Percentiles rank a stretch among this genome's conserved stretches.
Conservation (phyloP, 2,113 vertebrate genomes). For the Rhadina sibilatrix region DNA sequence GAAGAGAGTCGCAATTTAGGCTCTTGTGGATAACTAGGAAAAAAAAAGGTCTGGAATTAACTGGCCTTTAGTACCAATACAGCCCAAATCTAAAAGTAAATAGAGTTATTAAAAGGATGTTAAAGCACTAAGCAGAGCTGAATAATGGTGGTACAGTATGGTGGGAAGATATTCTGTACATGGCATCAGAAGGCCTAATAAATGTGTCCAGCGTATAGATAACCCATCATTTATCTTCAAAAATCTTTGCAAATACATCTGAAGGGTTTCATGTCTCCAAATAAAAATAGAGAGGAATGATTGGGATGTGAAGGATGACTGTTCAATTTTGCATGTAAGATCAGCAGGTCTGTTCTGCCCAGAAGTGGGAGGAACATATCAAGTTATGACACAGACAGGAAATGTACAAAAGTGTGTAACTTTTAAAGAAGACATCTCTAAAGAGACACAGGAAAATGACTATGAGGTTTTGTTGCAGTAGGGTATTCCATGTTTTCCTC, state of each 20-base stretch:
- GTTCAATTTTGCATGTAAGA: neutral
- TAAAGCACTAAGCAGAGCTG: neutral
- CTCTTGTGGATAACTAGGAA: neutral
- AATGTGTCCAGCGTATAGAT: neutral
- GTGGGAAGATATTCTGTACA: neutral
- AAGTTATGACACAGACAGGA: neutral
- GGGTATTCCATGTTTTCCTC: neutral
- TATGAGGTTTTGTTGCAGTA: neutral
- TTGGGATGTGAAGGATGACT: neutral
- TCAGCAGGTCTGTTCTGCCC: neutral
- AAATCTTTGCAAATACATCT: neutral
- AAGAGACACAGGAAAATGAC: neutral
- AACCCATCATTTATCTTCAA: neutral
- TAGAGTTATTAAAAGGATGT: neutral
- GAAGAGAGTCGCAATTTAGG: neutral
- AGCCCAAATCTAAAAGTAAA: neutral
- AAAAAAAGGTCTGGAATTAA: neutral
- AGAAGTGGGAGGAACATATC: neutral
- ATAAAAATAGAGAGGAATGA: neutral
- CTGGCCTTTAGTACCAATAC: neutral
- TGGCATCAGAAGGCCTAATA: neutral
- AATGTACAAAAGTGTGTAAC: neutral
- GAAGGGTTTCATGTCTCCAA: neutral
- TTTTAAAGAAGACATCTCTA: neutral
- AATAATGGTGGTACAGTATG: rapidly evolving